Conservation (phyloP, 2,113 vertebrate genomes). For the Atrichornis clamosus region DNA sequence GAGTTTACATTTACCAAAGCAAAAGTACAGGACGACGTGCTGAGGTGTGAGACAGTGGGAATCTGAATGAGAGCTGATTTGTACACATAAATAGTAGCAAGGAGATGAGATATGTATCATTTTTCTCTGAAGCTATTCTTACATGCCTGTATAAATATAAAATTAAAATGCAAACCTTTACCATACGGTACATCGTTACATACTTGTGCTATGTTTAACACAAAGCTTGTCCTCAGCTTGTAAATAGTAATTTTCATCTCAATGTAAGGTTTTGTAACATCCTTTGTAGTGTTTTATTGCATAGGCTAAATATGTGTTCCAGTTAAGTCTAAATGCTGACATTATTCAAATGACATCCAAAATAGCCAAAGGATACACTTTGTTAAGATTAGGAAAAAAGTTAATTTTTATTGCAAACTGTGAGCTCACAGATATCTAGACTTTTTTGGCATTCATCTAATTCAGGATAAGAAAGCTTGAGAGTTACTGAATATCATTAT, state of each 20-base stretch:
- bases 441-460: not conserved
- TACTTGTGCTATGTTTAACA: not conserved
- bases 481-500: not conserved
- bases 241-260: not conserved
- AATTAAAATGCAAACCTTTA: not conserved
- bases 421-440: not conserved
- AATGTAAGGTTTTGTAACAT: not conserved
- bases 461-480: not conserved
- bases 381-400: not conserved
- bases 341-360: not conserved
- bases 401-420: not conserved
- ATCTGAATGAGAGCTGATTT: not conserved
- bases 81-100: not conserved
- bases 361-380: not conserved
- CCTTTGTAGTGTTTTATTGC: not conserved
- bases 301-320: not conserved
- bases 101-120: not conserved
- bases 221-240: not conserved
- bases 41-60: not conserved
- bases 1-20: not conserved
- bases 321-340: not conserved
- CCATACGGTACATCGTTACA: not conserved
- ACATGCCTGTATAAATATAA: not conserved
- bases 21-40: rapidly evolving
- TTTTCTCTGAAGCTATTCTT: not conserved